These are phyloP conservation scores for Aplochiton taeniatus DNA, from an alignment of 2,797 vertebrate genomes.

Conservation along the genomic window DNA sequence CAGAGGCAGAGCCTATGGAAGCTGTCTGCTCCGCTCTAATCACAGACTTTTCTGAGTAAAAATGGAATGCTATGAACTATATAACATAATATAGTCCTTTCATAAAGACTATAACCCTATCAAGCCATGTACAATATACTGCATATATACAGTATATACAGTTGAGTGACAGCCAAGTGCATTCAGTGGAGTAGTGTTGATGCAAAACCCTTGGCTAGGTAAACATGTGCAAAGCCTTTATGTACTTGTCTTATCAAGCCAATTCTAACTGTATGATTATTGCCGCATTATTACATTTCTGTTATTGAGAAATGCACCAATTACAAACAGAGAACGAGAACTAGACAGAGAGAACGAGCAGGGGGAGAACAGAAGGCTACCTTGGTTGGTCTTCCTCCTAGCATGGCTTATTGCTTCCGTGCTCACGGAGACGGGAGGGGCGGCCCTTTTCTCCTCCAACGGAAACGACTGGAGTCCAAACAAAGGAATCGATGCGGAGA, in stretches of 20 bases:
- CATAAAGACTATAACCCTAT: too few species aligned
- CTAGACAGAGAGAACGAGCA: neutral
- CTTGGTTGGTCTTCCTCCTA: slow-evolving; percentile 31
- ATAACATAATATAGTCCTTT: too few species aligned
- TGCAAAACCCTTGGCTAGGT: too few species aligned
- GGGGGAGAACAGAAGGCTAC: neutral
- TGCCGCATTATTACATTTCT: too few species aligned
- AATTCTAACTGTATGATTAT: too few species aligned
- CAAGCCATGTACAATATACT: too few species aligned
- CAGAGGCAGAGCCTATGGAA: slow-evolving; percentile 14
- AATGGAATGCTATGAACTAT: neutral
- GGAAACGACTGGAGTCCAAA: slow-evolving; percentile 47
- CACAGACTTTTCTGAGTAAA: neutral
- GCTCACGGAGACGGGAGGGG: slow-evolving; percentile 10
- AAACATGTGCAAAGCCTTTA: neutral
- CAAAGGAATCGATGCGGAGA: slow-evolving; percentile 47
- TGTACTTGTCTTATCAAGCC: too few species aligned
- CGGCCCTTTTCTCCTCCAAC: slow-evolving; percentile 30
- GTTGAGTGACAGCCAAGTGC: too few species aligned
- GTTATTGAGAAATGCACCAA: neutral
- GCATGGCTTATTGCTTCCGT: slow-evolving; percentile 31
- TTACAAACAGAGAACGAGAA: slow-evolving; percentile 10
- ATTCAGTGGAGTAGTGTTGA: too few species aligned
- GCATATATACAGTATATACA: too few species aligned
- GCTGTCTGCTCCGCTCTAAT: slow-evolving; percentile 15